Base-by-base conservation (phyloP, 1,140 invertebrate species). In the Drosophila equinoxialis region DNA sequence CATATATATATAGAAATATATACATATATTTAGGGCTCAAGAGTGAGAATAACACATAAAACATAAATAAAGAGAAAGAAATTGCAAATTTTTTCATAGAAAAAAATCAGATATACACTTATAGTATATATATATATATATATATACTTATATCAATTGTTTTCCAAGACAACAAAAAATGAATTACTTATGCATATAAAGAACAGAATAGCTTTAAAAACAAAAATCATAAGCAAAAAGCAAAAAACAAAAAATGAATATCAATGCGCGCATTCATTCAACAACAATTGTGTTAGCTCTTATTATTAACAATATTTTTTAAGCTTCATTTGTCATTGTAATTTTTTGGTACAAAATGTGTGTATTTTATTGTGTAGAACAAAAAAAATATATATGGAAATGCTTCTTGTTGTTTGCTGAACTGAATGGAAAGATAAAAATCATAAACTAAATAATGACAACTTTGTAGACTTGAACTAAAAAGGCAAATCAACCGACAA, bases 361-460 rank as follows among this genome's bases (percentile, higher is more conserved):
- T 14, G 33, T 58, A 35, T 58, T 58, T 58, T 30, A 10, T 7
- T 35, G 55, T 68, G 61, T 65, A 66, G 67, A 54, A 17, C 6
- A 62, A 39, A 37, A 37, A 8, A 37, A 37, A 37, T 10, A 37
- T 23, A 23, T 23, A 23, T 23, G 20, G 20, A 23, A 23, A 79
- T 87, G 83, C 83, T 86, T 86, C 79, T 71, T 87, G 79, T 81
- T 86, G 68, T 79, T 79, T 70, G 71, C 77, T 77, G 71, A 77
- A 77, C 39, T 72, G 69, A 72, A 65, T 63, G 55, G 58, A 54
- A 65, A 54, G 45, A 60, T 58, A 30, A 65, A 58, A 68, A 71
- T 65, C 51, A 79, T 51, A 23, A 51, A 76, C 79, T 79, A 79
- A 79, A 68, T 67, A 79, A 68, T 67, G 79, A 76, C 62, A 79